A percentile compares a stretch with the other conserved stretches of the same genome.
Conservation (phyloP, 2,797 vertebrate species). For the Micrastur ruficollis region DNA sequence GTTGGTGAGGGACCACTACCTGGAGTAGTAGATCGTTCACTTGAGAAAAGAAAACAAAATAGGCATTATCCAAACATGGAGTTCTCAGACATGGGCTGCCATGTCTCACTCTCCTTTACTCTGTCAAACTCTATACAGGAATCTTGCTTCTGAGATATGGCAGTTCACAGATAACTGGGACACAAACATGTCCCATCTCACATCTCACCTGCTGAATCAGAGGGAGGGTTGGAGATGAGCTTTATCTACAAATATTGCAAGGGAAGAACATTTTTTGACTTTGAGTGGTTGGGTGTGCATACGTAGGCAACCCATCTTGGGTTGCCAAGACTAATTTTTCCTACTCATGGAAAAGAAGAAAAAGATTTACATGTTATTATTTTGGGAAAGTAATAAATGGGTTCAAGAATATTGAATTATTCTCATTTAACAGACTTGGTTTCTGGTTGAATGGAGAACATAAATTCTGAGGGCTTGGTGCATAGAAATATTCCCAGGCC, state of each 20-base stretch:
- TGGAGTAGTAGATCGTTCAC: neutral
- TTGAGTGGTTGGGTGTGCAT: neutral
- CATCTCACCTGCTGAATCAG: neutral
- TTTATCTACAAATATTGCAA: neutral
- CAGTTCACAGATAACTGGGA: neutral
- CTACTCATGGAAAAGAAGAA: neutral
- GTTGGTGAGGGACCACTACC: neutral
- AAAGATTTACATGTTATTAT: neutral
- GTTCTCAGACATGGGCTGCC: neutral
- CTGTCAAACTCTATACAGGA: neutral
- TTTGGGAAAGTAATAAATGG: neutral
- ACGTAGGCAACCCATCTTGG: neutral
- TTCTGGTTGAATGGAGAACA: neutral
- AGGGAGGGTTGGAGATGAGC: neutral
- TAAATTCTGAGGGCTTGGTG: neutral
- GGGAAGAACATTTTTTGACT: neutral
- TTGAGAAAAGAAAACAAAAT: neutral
- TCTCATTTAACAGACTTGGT: neutral
- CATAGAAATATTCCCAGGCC: neutral
- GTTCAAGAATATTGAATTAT: neutral
- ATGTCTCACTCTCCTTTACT: neutral
- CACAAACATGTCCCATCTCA: neutral
- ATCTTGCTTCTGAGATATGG: neutral
- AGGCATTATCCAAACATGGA: neutral
- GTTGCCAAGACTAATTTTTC: neutral